Base-by-base conservation (phyloP, 2,888 invertebrate species). In the Drosophila algonquin region DNA sequence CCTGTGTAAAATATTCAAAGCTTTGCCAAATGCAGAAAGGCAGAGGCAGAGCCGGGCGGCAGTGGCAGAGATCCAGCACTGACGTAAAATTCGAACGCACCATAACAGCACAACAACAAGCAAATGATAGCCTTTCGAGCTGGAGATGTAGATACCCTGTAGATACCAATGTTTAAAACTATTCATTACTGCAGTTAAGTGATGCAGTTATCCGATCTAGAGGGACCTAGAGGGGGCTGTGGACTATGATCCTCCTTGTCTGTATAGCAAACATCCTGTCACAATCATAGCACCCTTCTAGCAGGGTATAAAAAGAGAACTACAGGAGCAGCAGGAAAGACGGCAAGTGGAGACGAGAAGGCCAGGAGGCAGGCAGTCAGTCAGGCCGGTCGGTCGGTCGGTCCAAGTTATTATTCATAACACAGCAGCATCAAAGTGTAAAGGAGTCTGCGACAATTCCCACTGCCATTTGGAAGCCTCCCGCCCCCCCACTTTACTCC, bases 321-420 rank as follows among this genome's bases (percentile, higher is more conserved):
- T 40, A n/a, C 7, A n/a, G 40, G 7, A n/a, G 7, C n/a, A n/a
- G 40, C 40, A 24, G 21, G 21, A 21, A 21, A 40, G n/a, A 35
- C 40, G 48, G 53, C 52, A 18, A 59, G 60, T 44, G 54, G 45
- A 14, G 57, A 57, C 59, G 8, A 27, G 27, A 8, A 7, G 57
- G 59, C 59, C 8, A 30, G 30, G 30, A 8, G 63, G 51, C 51
- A 54, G 51, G 52, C 63, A 48, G 51, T 75, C 51, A 67, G 67
- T 51, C 61, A 48, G 51, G 70, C 50, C 64, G 68, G 75, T 83
- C 21, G 21, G 21, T 21, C 77, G 79, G 68, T 70, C 79, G 81
- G 83, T 81, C 79, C 79, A 81, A 87, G 91, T 90, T 90, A 90
- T 90, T 91, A 90, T 91, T 90, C 91, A 91, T 90, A 90, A 90